Base-by-base conservation (phyloP, 2,113 vertebrate species). In the Nyctereutes procyonoides region DNA sequence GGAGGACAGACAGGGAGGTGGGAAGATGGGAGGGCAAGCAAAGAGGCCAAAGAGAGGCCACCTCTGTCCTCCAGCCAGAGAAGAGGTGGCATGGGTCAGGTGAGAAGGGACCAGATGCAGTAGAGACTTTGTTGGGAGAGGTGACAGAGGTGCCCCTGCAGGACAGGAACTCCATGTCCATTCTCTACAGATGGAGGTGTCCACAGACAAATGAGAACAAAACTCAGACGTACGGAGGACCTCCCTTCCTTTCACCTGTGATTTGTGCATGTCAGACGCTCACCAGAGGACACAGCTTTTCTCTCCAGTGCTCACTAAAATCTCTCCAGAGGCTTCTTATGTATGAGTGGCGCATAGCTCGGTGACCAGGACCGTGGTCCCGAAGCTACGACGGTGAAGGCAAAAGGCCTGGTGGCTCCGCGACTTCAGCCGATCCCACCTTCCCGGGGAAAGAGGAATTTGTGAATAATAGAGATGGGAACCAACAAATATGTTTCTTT, bases 351-450 rank as follows among this genome's bases (percentile, higher is more conserved):
- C 26, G 0, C 3, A 2, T 26, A 30, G 74, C 43, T 10, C 74
- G 0, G 38, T 0, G 3, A 30, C 8, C 24, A 15, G 74, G 43
- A 2, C 74, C 0, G 14, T 22, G 26, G 43, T 30, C 43, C 74
- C 14, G 0, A 4, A 4, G 86, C 67, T 11, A 0, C 26, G 1
- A 7, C 3, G 5, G 16, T 0, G 28, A 32, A 26, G 22, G 32
- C 30, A 19, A 14, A 35, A 55, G 32, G n/a, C 35, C 28, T 0
- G 5, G 20, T 3, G 15, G 10, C 60, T 35, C 2, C 4, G 35
- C 51, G 0, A 2, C 22, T 48, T 28, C 8, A 38, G 16, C 51
- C 1, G 0, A 3, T 2, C 2, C 22, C 8, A 6, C 15, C 1
- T 2, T 28, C 48, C 73, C 20, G 1, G 0, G 24, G 32, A 24